These are phyloP conservation scores for Nothoprocta perdicaria DNA, from an alignment of 2,113 vertebrate species.

Conservation along the genomic window DNA sequence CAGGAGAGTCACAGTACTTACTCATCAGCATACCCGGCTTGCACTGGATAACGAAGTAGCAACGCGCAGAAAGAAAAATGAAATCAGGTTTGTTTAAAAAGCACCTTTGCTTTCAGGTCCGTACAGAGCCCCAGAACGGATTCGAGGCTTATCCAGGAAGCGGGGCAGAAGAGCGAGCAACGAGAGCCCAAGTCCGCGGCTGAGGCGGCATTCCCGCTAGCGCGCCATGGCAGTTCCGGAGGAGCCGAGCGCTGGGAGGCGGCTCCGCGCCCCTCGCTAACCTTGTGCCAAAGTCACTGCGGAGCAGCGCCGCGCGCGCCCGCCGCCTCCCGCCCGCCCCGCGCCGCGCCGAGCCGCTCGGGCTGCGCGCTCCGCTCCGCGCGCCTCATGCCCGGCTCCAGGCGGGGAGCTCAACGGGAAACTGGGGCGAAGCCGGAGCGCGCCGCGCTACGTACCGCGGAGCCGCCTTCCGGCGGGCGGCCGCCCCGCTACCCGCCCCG, in stretches of 20 bases:
- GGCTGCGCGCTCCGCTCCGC: accelerated
- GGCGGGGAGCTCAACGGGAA: no score
- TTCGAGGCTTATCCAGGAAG: background rate
- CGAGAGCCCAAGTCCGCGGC: background rate
- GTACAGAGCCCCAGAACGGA: background rate
- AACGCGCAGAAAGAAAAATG: background rate
- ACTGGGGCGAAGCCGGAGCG: no score
- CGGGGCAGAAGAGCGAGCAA: accelerated
- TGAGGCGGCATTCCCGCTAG: background rate
- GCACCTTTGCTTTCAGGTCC: background rate
- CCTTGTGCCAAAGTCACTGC: constrained; percentile 73
- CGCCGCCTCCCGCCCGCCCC: background rate
- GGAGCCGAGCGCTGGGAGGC: no score
- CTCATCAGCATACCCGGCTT: background rate
- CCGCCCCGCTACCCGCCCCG: background rate
- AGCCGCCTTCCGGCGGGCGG: background rate
- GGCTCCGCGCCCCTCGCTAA: background rate
- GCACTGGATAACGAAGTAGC: background rate
- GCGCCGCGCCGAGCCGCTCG: accelerated
- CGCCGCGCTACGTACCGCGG: constrained; percentile 8
- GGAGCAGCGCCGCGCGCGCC: background rate
- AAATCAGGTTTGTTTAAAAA: background rate
- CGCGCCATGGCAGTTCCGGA: background rate
- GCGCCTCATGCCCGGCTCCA: constrained; percentile 25
- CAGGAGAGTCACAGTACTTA: background rate